Evolutionary conservation across 2,797 vertebrate species (phyloP).

Genomic region (Thalassophryne amazonica): DNA sequence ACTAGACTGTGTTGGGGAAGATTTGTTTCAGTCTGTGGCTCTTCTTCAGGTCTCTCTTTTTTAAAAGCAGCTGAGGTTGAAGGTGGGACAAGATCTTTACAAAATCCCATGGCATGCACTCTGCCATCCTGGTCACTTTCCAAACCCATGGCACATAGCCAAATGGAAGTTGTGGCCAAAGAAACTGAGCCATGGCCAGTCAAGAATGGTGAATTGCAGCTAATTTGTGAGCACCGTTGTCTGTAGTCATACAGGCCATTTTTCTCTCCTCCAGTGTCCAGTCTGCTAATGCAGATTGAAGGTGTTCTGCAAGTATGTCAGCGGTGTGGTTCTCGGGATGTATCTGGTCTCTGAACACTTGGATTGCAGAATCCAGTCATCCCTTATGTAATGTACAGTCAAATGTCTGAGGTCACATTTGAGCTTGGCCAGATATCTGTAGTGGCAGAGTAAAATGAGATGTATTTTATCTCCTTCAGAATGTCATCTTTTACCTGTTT

Average conservation of each 20-base stretch:
- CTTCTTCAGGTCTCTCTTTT: no score
- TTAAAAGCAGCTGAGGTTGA: conserved; percentile 15
- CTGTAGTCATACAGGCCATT: background rate
- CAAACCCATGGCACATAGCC: conserved; percentile 1
- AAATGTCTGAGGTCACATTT: conserved; percentile 17
- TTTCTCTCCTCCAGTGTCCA: conserved; percentile 7
- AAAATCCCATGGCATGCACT: conserved; percentile 2
- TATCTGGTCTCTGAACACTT: conserved; percentile 1
- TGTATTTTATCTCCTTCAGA: background rate
- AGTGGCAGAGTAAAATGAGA: conserved; percentile 3
- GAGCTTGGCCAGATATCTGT: conserved; percentile 21
- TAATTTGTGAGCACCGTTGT: no score
- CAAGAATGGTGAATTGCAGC: background rate
- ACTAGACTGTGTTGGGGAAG: no score
- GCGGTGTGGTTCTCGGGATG: background rate
- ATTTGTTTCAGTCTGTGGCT: no score
- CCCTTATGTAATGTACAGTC: conserved; percentile 3
- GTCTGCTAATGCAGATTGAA: background rate
- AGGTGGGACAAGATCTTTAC: conserved; percentile 8
- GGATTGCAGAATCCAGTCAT: conserved; percentile 9
- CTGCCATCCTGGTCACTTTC: background rate
- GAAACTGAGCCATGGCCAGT: no score
- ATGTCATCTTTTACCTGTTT: background rate
- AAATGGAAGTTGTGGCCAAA: conserved; percentile 1
- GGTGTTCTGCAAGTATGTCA: background rate